phyloP scores from a whole-genome alignment of 2,888 invertebrate species.

The Drosophila acutilabella region DNA sequence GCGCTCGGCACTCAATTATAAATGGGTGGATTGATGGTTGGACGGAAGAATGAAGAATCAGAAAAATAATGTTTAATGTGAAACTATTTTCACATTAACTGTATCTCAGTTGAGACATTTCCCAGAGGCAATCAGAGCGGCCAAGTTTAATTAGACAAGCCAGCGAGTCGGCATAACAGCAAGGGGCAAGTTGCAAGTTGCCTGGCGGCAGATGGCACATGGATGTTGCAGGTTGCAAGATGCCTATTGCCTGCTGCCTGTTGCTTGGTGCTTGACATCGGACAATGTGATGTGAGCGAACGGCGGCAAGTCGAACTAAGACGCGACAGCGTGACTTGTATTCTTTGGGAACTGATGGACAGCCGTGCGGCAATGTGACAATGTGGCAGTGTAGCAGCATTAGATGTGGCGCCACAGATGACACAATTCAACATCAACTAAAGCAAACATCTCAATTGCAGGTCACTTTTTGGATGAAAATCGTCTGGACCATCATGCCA shows the following conservation, averaged over 20 bases:
- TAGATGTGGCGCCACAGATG: constrained; percentile 75
- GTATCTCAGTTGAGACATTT: constrained; percentile 68
- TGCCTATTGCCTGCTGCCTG: constrained; percentile 38
- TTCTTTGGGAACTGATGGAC: constrained; percentile 64
- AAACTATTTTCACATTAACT: constrained; percentile 78
- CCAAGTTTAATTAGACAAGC: constrained; percentile 77
- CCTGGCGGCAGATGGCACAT: constrained; percentile 21
- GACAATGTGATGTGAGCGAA: constrained; percentile 69
- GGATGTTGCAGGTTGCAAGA: constrained; percentile 24
- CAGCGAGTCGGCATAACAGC: constrained; percentile 16
- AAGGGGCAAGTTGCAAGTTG: constrained; percentile 24
- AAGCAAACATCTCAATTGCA: constrained; percentile 80
- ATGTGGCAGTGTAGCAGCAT: constrained; percentile 59
- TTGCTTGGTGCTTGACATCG: constrained; percentile 15
- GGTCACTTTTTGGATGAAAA: constrained; percentile 85
- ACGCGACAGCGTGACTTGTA: constrained; percentile 50
- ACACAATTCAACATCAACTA: constrained; percentile 63
- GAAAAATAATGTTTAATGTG: constrained; percentile 57
- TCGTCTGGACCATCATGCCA: constrained; percentile 85
- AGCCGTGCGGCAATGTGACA: constrained; percentile 63
- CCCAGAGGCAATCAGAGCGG: constrained; percentile 78
- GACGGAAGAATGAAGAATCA: constrained; percentile 5
- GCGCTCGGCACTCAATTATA: constrained; percentile 58
- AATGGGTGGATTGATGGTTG: constrained; percentile 17
- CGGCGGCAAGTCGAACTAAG: constrained; percentile 60